Evolutionary conservation across 2,113 vertebrate genomes (phyloP).

Genomic region (Tursiops truncatus): DNA sequence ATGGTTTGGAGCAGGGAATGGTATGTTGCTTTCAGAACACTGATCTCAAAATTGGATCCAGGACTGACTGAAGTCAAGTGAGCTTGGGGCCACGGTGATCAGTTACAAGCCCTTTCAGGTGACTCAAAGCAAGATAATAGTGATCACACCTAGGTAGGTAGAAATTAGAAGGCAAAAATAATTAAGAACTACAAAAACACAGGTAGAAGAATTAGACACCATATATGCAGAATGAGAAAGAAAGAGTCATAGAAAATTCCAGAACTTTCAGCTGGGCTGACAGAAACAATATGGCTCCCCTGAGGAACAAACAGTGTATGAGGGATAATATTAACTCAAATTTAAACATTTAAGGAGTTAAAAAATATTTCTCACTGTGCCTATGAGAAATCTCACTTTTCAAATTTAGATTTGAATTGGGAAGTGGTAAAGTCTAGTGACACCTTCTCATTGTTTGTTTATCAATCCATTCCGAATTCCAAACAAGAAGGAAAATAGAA

Average conservation of each 20-base stretch:
- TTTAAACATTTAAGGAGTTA: neutral
- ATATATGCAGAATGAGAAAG: neutral
- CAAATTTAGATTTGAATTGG: conserved; percentile 45
- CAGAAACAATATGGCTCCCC: neutral
- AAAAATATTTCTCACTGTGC: conserved; percentile 40
- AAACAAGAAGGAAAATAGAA: conserved; percentile 50
- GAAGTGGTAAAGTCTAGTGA: conserved; percentile 28
- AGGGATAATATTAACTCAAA: neutral
- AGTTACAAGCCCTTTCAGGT: neutral
- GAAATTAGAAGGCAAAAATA: neutral
- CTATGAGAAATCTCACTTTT: conserved; percentile 62
- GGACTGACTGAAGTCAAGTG: neutral
- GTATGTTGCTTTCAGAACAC: neutral
- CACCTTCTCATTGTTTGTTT: neutral
- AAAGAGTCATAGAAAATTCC: neutral
- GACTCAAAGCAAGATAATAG: neutral
- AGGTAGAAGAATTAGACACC: neutral
- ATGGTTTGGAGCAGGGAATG: neutral
- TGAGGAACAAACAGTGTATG: neutral
- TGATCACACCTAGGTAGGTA: neutral
- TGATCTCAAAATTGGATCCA: neutral
- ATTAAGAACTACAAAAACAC: neutral
- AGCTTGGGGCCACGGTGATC: neutral
- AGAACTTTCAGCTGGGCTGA: conserved; percentile 24
- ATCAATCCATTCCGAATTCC: conserved; percentile 17